Percentiles rank a stretch among this genome's conserved stretches.
phyloP scores from a whole-genome alignment of 2,797 vertebrate genomes.

The Thalassophryne amazonica region DNA sequence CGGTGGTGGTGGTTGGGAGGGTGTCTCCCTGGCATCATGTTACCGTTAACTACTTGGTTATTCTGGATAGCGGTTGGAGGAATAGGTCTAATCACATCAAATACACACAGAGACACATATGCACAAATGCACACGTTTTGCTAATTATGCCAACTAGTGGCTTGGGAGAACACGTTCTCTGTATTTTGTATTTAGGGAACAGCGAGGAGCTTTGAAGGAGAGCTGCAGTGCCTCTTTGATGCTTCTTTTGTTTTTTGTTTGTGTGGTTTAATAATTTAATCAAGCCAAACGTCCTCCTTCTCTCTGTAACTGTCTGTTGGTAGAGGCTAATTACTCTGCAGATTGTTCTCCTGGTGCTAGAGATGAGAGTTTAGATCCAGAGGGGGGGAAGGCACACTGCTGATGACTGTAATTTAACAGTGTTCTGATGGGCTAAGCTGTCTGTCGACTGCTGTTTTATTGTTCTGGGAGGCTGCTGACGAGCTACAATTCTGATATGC shows the following conservation, averaged over 20 bases:
- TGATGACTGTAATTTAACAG: constrained; percentile 76
- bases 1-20: not conserved
- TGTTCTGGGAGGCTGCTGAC: constrained; percentile 67
- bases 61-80: constrained; percentile 70
- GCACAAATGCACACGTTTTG: constrained; percentile 66
- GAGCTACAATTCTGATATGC: constrained; percentile 59
- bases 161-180: constrained; percentile 73
- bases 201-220: constrained; percentile 75
- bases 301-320: constrained; percentile 76
- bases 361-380: constrained; percentile 78
- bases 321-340: constrained; percentile 80
- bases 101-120: constrained; percentile 10
- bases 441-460: constrained; percentile 73
- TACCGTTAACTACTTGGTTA: constrained; percentile 73
- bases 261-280: constrained; percentile 82
- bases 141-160: constrained; percentile 79
- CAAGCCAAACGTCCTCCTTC: constrained; percentile 77
- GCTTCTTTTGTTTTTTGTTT: constrained; percentile 78
- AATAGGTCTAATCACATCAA: constrained; percentile 61
- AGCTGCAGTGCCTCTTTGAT: constrained; percentile 72
- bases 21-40: constrained; percentile 55
- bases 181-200: constrained; percentile 79
- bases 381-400: constrained; percentile 41
- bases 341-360: constrained; percentile 82
- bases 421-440: constrained; percentile 71